phyloP scores from a whole-genome alignment of 2,113 vertebrate species.

The Raja brachyura region DNA sequence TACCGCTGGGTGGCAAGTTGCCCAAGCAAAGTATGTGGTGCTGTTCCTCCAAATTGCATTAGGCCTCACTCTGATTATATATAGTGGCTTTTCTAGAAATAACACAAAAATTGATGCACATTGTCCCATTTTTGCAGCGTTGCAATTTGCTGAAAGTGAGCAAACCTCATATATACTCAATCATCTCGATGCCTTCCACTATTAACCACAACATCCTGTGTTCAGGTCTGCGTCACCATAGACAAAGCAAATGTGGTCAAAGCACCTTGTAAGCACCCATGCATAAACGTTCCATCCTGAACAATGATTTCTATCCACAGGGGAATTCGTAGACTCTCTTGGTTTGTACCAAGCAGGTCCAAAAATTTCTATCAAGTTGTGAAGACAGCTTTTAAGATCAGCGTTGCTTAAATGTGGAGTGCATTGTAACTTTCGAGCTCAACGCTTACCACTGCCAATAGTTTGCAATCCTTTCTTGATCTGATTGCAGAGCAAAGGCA shows the following conservation, averaged over 20 bases:
- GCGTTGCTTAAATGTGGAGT: too few species aligned
- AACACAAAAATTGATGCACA: not conserved
- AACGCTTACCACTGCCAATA: not conserved
- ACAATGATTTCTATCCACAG: not conserved
- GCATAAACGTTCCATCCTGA: not conserved
- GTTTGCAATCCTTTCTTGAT: not conserved
- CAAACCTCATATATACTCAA: not conserved
- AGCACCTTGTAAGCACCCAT: not conserved
- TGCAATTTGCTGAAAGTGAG: not conserved
- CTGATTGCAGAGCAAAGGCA: not conserved
- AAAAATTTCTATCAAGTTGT: not conserved
- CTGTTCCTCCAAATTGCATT: too few species aligned
- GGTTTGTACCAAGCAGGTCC: too few species aligned
- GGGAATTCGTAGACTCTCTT: not conserved
- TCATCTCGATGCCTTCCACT: not conserved
- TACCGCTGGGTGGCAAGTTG: too few species aligned
- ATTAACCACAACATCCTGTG: not conserved
- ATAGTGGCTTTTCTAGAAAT: not conserved
- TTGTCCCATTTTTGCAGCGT: too few species aligned
- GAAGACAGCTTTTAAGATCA: not conserved
- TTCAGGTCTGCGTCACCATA: not conserved
- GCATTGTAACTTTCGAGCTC: not conserved
- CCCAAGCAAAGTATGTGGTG: too few species aligned
- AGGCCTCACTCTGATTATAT: too few species aligned
- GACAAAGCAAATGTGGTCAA: not conserved